Evolutionary conservation across 2,113 vertebrate genomes (phyloP).

Genomic region (Hiodon alosoides): DNA sequence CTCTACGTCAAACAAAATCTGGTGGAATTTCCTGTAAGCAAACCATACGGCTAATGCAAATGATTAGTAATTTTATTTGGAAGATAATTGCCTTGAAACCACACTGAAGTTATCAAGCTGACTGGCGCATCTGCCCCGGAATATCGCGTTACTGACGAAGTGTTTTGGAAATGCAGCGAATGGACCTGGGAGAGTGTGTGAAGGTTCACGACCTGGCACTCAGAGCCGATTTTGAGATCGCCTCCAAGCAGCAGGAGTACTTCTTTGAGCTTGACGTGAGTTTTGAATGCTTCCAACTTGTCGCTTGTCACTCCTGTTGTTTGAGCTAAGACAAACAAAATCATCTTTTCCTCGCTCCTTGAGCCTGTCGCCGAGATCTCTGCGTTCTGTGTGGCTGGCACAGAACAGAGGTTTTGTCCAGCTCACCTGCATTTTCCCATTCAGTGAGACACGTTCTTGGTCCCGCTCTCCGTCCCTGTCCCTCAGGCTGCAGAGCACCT

Average conservation of each 20-base stretch:
- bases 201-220: conserved; percentile 96
- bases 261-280: conserved; percentile 98
- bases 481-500: conserved; percentile 90
- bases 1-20: too few species aligned
- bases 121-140: too few species aligned
- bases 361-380: not conserved
- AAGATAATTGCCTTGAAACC: too few species aligned
- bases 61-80: too few species aligned
- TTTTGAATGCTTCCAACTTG: conserved; percentile 30
- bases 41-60: too few species aligned
- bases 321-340: not conserved
- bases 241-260: conserved; percentile 94
- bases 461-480: not conserved
- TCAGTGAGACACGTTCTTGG: not conserved
- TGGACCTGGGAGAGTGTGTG: conserved; percentile 96
- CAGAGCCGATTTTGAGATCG: conserved; percentile 96
- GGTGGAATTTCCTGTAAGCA: too few species aligned
- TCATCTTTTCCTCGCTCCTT: not conserved
- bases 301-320: not conserved
- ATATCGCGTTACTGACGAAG: not conserved
- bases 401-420: conserved; percentile 1
- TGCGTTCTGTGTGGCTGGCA: not conserved
- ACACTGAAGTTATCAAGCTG: too few species aligned
- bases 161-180: conserved; percentile 67
- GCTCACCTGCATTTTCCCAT: not conserved